phyloP scores from a whole-genome alignment of 1,140 invertebrate species.

The Cepaea nemoralis region DNA sequence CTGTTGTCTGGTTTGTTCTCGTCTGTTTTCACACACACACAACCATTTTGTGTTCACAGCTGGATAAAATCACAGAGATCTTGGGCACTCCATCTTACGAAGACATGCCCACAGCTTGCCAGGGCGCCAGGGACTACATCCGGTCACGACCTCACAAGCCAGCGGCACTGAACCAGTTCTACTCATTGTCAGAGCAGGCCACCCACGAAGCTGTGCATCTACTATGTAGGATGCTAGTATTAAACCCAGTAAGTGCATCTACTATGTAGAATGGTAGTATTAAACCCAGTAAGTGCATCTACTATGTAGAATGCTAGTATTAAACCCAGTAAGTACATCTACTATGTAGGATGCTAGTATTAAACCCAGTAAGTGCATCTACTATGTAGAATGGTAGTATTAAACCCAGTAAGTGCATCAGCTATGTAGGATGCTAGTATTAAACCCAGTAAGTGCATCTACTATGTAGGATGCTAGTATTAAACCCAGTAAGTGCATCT shows the following conservation, averaged over 20 bases:
- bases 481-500: constrained; percentile 88
- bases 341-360: constrained; percentile 96
- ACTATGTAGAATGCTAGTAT: background rate
- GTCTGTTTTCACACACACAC: too few species aligned
- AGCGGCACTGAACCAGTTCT: constrained; percentile 89
- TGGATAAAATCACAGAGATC: constrained; percentile 97
- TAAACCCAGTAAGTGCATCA: constrained; percentile 85
- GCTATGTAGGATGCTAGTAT: constrained; percentile 96
- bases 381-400: too few species aligned
- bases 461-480: constrained; percentile 96
- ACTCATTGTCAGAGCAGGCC: constrained; percentile 90
- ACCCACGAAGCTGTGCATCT: constrained; percentile 98
- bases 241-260: too few species aligned
- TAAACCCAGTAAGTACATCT: constrained; percentile 81
- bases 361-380: constrained; percentile 88
- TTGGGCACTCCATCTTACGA: constrained; percentile 92
- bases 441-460: constrained; percentile 99
- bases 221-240: constrained; percentile 8
- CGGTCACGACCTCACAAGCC: constrained; percentile 88
- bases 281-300: background rate
- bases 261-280: background rate
- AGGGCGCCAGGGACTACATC: constrained; percentile 94
- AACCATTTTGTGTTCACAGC: constrained; percentile 76
- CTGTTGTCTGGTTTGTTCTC: too few species aligned
- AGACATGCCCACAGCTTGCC: constrained; percentile 96